Conservation (phyloP, 2,888 invertebrate genomes). For the Allygus modestus region DNA sequence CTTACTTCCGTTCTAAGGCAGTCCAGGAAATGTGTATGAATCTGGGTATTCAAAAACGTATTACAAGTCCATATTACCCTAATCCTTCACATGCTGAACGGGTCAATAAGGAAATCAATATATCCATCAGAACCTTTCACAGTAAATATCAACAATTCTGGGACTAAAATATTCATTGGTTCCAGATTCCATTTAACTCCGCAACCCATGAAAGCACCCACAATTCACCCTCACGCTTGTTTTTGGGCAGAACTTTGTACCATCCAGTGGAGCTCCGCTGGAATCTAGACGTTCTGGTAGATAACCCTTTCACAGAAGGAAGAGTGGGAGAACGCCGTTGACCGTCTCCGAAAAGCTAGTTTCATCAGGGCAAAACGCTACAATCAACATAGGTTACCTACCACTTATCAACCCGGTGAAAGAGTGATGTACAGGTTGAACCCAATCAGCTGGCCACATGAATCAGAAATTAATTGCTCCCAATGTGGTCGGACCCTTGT, state of each 20-base stretch:
- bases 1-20: neutral
- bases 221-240: neutral
- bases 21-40: neutral
- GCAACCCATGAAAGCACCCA: slow-evolving; percentile 1
- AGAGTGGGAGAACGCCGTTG: neutral
- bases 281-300: neutral
- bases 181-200: slow-evolving; percentile 14
- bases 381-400: neutral
- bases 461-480: slow-evolving; percentile 2
- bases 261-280: slow-evolving; percentile 17
- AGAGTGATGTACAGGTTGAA: slow-evolving; percentile 17
- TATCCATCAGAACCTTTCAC: slow-evolving; percentile 14
- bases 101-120: neutral
- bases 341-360: neutral
- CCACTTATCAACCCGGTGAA: neutral
- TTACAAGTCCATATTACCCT: slow-evolving; percentile 1
- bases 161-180: neutral
- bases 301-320: neutral
- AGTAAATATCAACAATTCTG: neutral
- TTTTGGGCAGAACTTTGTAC: neutral
- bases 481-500: slow-evolving; percentile 16
- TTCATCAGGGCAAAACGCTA: neutral
- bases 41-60: neutral
- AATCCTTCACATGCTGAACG: neutral
- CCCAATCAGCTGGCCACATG: neutral